Percentiles rank a stretch among this genome's conserved stretches.
Conservation (phyloP, 2,888 invertebrate species). For the Mesopsocus fuscifrons region DNA sequence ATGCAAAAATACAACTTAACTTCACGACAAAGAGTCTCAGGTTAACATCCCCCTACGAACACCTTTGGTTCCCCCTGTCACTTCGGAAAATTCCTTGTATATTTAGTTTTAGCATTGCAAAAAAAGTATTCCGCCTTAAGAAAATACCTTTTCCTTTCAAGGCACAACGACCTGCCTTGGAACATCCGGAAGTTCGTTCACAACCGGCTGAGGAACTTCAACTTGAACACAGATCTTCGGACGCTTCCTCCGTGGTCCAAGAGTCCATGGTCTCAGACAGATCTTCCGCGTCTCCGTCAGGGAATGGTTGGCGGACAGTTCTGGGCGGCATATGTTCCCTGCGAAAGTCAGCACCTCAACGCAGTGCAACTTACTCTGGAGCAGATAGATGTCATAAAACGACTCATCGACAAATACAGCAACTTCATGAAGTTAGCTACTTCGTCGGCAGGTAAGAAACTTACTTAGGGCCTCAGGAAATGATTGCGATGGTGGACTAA, state of each 20-base stretch:
- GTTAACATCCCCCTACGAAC: too few relatives aligned
- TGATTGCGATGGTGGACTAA: too few relatives aligned
- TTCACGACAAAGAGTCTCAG: too few relatives aligned
- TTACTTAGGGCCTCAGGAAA: slow-evolving; percentile 4
- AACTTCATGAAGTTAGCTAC: slow-evolving; percentile 32
- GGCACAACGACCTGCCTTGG: slow-evolving; percentile 31
- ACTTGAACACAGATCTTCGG: slow-evolving; percentile 43
- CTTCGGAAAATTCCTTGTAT: too few relatives aligned
- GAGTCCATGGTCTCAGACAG: slow-evolving; percentile 62
- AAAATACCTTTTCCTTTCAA: too few relatives aligned
- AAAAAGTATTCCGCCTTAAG: too few relatives aligned
- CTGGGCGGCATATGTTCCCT: slow-evolving; percentile 41
- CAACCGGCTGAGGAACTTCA: slow-evolving; percentile 44
- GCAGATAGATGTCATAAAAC: slow-evolving; percentile 42
- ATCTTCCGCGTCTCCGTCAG: slow-evolving; percentile 47
- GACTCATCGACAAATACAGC: slow-evolving; percentile 32
- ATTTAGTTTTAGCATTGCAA: too few relatives aligned
- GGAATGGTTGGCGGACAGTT: slow-evolving; percentile 60
- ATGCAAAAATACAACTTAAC: too few relatives aligned
- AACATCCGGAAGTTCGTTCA: slow-evolving; percentile 24
- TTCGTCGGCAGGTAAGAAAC: slow-evolving; percentile 30
- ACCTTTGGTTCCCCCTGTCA: too few relatives aligned
- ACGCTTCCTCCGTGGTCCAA: slow-evolving; percentile 55
- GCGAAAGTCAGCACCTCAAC: slow-evolving; percentile 41
- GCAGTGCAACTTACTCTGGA: slow-evolving; percentile 44